A percentile compares a stretch with the other conserved stretches of the same genome.
Conservation (phyloP, 2,888 invertebrate genomes). For the Venusia cambrica region DNA sequence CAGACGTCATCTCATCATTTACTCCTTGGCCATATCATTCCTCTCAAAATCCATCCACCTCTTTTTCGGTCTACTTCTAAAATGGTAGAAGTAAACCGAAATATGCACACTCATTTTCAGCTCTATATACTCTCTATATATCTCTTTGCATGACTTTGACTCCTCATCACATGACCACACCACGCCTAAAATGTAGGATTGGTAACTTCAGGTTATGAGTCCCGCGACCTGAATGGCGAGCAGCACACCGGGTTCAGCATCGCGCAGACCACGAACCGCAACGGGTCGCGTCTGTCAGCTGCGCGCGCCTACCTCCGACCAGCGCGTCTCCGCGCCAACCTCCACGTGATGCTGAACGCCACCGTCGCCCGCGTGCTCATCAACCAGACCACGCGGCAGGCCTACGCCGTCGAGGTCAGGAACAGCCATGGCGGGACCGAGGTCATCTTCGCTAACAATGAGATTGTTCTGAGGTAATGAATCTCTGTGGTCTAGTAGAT, state of each 20-base stretch:
- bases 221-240: constrained; percentile 90
- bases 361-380: constrained; percentile 89
- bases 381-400: constrained; percentile 86
- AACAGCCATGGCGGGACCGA: constrained; percentile 80
- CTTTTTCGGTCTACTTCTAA: too few relatives aligned
- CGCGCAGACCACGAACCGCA: constrained; percentile 92
- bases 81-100: too few relatives aligned
- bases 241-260: constrained; percentile 92
- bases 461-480: constrained; percentile 84
- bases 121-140: too few relatives aligned
- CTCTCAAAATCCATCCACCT: too few relatives aligned
- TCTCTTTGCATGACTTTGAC: too few relatives aligned
- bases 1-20: too few relatives aligned
- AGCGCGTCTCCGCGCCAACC: constrained; percentile 86
- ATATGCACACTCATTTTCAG: too few relatives aligned
- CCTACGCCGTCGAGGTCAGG: constrained; percentile 88
- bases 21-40: too few relatives aligned
- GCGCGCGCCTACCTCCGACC: constrained; percentile 92
- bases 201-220: constrained; percentile 86
- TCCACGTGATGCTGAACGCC: constrained; percentile 91
- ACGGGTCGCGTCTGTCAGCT: constrained; percentile 91
- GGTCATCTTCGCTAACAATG: constrained; percentile 84
- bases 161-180: too few relatives aligned
- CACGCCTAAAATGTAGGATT: too few relatives aligned
- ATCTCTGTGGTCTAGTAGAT: too few relatives aligned